phyloP scores from a whole-genome alignment of 2,888 invertebrate genomes.

The Eutolmus rufibarbis region DNA sequence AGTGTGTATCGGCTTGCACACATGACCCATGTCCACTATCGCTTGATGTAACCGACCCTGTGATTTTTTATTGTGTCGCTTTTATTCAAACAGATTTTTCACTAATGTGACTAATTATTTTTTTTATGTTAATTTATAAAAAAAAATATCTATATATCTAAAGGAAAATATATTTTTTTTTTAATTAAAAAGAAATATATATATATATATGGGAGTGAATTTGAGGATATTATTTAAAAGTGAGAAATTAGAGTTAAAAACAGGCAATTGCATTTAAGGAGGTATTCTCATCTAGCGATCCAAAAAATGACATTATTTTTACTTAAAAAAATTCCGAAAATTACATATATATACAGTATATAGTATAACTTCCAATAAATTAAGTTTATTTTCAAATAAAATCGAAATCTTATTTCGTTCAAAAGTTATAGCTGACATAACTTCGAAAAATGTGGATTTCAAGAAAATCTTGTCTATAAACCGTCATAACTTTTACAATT shows the following conservation, averaged over 20 bases:
- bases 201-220: background rate
- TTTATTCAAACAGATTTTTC: constrained; percentile 3
- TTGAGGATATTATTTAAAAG: background rate
- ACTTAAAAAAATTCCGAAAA: no score
- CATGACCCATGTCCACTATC: constrained; percentile 89
- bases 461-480: no score
- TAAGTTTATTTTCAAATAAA: no score
- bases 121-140: background rate
- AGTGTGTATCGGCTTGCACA: constrained; percentile 64
- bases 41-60: constrained; percentile 89
- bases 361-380: no score
- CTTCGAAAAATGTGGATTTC: no score
- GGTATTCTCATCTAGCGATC: no score
- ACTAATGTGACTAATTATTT: background rate
- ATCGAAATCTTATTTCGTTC: no score
- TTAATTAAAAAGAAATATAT: background rate
- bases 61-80: constrained; percentile 40
- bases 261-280: background rate
- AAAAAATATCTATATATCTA: background rate
- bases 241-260: background rate
- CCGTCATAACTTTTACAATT: no score
- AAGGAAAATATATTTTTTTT: background rate
- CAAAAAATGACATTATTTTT: no score
- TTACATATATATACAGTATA: no score
- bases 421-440: no score